Percentiles rank a stretch among this genome's conserved stretches.
phyloP scores from a whole-genome alignment of 2,797 vertebrate genomes.

The Cirrhinus mrigala region DNA sequence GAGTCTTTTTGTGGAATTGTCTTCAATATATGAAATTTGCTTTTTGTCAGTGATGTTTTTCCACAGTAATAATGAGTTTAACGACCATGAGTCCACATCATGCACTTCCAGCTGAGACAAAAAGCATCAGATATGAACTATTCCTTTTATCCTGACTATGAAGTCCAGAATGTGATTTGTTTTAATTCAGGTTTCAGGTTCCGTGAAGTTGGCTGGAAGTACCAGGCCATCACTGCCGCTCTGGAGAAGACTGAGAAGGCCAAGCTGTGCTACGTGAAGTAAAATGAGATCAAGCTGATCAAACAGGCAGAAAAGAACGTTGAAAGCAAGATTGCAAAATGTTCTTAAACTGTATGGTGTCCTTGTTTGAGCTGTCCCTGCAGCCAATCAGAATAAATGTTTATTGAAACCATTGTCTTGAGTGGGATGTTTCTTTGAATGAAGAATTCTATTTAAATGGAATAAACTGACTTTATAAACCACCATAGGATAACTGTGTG shows the following conservation, averaged over 20 bases:
- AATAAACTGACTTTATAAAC: too few relatives aligned
- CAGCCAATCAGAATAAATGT: conserved; percentile 79
- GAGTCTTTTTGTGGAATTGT: conserved; percentile 10
- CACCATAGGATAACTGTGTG: too few relatives aligned
- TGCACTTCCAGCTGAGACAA: conserved; percentile 75
- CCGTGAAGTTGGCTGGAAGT: conserved; percentile 96
- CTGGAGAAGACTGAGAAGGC: conserved; percentile 93
- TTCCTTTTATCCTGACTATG: background rate
- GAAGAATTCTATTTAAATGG: background rate
- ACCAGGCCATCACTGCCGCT: conserved; percentile 91
- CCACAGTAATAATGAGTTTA: conserved; percentile 63
- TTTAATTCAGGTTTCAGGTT: too few relatives aligned
- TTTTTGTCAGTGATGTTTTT: conserved; percentile 56
- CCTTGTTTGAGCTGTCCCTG: conserved; percentile 80
- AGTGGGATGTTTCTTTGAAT: background rate
- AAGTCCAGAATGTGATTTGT: background rate
- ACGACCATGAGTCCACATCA: conserved; percentile 69
- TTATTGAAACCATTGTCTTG: conserved; percentile 72
- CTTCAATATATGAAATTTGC: background rate
- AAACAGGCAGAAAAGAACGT: conserved; percentile 89
- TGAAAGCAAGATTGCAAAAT: conserved; percentile 85
- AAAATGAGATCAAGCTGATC: conserved; percentile 83
- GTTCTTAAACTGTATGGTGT: conserved; percentile 90
- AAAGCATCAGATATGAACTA: background rate
- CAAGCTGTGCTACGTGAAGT: conserved; percentile 86